Evolutionary conservation across 2,113 vertebrate species (phyloP).

Genomic region (Microcebus tavaratra): DNA sequence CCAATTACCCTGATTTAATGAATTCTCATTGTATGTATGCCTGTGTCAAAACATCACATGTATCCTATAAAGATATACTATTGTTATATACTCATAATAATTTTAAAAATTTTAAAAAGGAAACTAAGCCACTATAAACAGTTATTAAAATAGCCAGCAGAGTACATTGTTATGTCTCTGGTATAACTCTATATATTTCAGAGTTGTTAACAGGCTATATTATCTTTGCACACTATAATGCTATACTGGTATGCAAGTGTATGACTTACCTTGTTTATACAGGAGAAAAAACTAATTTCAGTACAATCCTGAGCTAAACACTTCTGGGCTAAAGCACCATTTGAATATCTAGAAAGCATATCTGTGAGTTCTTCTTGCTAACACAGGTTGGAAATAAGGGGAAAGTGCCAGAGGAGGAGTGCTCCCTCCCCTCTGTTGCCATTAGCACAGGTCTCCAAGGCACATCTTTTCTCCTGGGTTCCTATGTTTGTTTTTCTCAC

Average conservation of each 20-base stretch:
- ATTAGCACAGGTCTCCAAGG: background rate
- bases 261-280: background rate
- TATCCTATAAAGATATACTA: too few relatives aligned
- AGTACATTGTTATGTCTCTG: background rate
- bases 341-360: background rate
- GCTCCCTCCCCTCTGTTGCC: background rate
- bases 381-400: background rate
- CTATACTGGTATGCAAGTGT: background rate
- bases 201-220: background rate
- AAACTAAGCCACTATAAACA: background rate
- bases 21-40: too few relatives aligned
- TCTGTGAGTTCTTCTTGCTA: background rate
- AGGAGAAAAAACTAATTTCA: background rate
- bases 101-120: background rate
- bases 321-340: background rate
- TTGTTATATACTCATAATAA: too few relatives aligned
- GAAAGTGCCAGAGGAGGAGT: background rate
- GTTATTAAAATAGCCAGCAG: background rate
- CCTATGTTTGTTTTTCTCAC: constrained; percentile 11
- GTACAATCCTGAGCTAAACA: background rate
- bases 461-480: background rate
- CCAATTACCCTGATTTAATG: too few relatives aligned
- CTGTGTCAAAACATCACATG: too few relatives aligned
- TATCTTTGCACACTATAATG: background rate
- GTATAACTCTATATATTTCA: background rate